Evolutionary conservation across 2,113 vertebrate genomes (phyloP), one percentile per base, ranked within the genome.

Genomic region (Lichenostomus cassidix): DNA sequence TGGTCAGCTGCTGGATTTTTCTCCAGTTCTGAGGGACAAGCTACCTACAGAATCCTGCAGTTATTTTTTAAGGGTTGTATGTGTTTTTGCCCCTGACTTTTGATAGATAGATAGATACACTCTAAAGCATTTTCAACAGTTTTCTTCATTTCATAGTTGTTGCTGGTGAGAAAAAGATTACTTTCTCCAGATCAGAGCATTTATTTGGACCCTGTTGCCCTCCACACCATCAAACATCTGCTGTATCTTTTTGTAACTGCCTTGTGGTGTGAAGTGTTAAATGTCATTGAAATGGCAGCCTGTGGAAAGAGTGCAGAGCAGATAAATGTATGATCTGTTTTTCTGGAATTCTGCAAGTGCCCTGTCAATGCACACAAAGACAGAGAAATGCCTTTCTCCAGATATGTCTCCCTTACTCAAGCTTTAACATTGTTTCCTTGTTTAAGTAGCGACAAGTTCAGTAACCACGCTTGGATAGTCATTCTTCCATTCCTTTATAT

Each of bases 211-310:
- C 23, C 23, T 68, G 9, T 27, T 95, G 63, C 63, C 58, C 63
- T 92, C 19, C 37, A 20, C 44, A 37, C 11, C 53, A 83, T 68
- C 68, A 83, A 77, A 91, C 19, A 73, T 59, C 59, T 80, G 33
- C 49, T 77, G 6, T 13, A 69, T 25, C 31, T 89, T 80, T 91
- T 62, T 83, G n/a, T 69, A 60, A 29, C 27, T 69, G 68, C 19
- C 21, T 89, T 62, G 22, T 74, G 28, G 50, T 65, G 15, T 37
- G n/a, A 91, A 76, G 39, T 80, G 64, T 87, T 77, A 92, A 94
- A 93, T 53, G 37, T 44, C 68, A 83, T 46, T 87, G 81, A 95
- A 94, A 91, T 89, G 55, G 50, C 81, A 94, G n/a, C 16, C 24
- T 73, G 41, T 89, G 28, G 50, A 87, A 92, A 56, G 29, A 68